phyloP scores from a whole-genome alignment of 2,888 invertebrate species.

The Drosophila aldrichi region DNA sequence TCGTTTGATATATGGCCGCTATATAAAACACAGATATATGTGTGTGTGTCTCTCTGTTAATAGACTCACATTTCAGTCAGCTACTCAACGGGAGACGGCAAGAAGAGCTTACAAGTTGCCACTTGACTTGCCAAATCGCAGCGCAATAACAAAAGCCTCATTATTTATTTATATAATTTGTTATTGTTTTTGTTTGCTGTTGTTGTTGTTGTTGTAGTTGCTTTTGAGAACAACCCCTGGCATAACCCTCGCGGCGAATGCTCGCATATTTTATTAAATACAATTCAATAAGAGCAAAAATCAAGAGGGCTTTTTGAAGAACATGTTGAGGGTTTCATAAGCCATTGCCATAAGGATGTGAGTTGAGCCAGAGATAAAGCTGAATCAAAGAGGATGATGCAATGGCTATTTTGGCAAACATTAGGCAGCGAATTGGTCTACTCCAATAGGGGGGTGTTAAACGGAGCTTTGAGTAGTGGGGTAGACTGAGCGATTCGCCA shows the following conservation, averaged over 20 bases:
- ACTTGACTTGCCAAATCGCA: slow-evolving; percentile 73
- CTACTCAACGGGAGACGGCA: neutral
- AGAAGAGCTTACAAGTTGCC: slow-evolving; percentile 30
- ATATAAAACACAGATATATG: slow-evolving; percentile 15
- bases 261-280: slow-evolving; percentile 75
- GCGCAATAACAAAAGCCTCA: slow-evolving; percentile 65
- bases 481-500: neutral
- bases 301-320: slow-evolving; percentile 38
- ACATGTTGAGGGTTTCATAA: slow-evolving; percentile 12
- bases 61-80: slow-evolving; percentile 37
- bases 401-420: slow-evolving; percentile 68
- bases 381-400: slow-evolving; percentile 38
- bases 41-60: slow-evolving; percentile 32
- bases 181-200: slow-evolving; percentile 23
- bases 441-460: neutral
- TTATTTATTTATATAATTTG: slow-evolving; percentile 72
- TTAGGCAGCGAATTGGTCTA: slow-evolving; percentile 53
- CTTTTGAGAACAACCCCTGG: slow-evolving; percentile 53
- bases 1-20: slow-evolving; percentile 65
- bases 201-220: slow-evolving; percentile 29
- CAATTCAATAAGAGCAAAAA: slow-evolving; percentile 70
- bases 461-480: neutral
- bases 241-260: slow-evolving; percentile 45
- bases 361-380: slow-evolving; percentile 6
- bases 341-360: neutral